Conservation (phyloP, 2,797 vertebrate genomes). For the Brachyrhaphis roseni region DNA sequence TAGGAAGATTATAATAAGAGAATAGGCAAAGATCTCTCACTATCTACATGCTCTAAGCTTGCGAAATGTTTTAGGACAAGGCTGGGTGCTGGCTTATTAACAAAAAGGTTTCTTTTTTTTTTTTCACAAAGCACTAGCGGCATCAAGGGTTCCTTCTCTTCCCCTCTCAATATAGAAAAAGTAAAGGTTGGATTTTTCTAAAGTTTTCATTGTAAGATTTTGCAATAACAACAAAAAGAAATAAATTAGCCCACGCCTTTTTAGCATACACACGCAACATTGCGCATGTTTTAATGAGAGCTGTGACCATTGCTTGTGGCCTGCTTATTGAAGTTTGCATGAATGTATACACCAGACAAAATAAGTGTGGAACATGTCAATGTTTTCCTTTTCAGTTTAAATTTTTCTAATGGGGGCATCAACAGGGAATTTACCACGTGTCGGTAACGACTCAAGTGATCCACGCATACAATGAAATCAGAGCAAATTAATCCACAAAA, state of each 20-base stretch:
- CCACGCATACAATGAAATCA: not conserved
- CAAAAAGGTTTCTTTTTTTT: not conserved
- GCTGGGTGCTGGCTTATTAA: not conserved
- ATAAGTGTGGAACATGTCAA: not conserved
- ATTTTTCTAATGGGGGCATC: not conserved
- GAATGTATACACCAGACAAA: conserved; percentile 6
- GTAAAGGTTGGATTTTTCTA: not conserved
- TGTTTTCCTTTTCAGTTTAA: not conserved
- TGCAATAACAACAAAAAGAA: not conserved
- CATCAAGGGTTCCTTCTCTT: not conserved
- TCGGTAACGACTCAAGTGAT: not conserved
- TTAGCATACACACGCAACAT: not conserved
- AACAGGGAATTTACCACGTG: not conserved
- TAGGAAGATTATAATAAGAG: not conserved
- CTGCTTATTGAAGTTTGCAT: conserved; percentile 63
- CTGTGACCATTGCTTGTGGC: conserved; percentile 47
- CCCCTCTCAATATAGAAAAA: not conserved
- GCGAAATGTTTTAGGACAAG: not conserved
- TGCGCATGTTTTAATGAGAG: conserved; percentile 30
- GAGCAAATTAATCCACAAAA: not conserved
- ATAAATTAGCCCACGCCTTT: not conserved
- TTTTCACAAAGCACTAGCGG: not conserved
- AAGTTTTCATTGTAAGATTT: not conserved
- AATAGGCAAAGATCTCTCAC: not conserved
- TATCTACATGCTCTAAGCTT: not conserved